These are phyloP conservation scores for Micrasema minimum DNA, from an alignment of 1,140 invertebrate genomes.

Conservation along the genomic window DNA sequence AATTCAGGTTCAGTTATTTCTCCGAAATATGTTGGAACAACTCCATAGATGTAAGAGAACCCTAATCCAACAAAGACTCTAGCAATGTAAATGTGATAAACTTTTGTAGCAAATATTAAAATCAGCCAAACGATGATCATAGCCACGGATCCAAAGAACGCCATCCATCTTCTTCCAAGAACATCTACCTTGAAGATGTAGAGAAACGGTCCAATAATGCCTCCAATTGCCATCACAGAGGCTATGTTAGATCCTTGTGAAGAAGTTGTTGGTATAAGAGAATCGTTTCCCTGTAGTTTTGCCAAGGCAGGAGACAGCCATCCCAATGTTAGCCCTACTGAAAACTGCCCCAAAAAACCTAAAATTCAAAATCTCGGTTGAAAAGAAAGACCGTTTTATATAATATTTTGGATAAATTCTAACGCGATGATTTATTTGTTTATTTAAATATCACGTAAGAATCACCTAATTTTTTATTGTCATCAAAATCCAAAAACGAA, in stretches of 20 bases:
- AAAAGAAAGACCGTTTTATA: too few species aligned
- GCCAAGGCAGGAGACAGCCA: conserved; percentile 72
- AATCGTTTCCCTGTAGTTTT: conserved; percentile 60
- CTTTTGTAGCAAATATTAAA: conserved; percentile 18
- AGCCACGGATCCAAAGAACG: conserved; percentile 1
- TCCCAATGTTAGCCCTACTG: conserved; percentile 54
- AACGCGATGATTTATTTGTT: too few species aligned
- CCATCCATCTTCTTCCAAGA: conserved; percentile 69
- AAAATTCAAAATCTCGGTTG: not conserved
- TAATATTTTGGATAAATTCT: too few species aligned
- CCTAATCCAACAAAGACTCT: conserved; percentile 30
- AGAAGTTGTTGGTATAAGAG: conserved; percentile 64
- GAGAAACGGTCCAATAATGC: conserved; percentile 61
- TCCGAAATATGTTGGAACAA: conserved; percentile 28
- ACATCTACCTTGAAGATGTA: conserved; percentile 63
- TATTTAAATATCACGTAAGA: too few species aligned
- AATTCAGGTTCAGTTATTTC: conserved; percentile 35
- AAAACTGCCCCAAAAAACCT: conserved; percentile 27
- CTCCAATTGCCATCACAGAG: conserved; percentile 66
- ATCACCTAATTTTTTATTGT: too few species aligned
- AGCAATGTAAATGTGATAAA: conserved; percentile 23
- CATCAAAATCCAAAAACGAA: too few species aligned
- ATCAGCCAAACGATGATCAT: conserved; percentile 9
- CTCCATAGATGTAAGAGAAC: not conserved
- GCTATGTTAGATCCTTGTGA: conserved; percentile 73